Evolutionary conservation across 2,888 invertebrate genomes (phyloP), one percentile per base, ranked within the genome.

Genomic region (Brachylomia viminalis): DNA sequence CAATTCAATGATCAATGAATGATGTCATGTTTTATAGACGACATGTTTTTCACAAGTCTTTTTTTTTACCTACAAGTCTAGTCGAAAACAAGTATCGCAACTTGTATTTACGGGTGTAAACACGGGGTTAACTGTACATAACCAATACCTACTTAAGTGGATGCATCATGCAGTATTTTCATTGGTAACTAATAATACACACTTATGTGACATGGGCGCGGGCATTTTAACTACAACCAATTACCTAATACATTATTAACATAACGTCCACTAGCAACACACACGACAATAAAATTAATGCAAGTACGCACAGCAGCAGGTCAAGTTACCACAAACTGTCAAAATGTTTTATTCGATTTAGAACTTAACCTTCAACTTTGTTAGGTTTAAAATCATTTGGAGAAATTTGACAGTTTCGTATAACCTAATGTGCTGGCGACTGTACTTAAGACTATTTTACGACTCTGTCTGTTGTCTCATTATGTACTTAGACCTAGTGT

Each of bases 101-200:
- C 17, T 62, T 38, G n/a, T 42, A 42, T 27, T 64, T 10, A 6
- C 17, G 10, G 42, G 2, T n/a, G 33, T 38, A n/a, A 38, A 62
- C 17, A 17, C 10, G n/a, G 15, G 15, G 5, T 38, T 38, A 62
- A 62, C 15, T 15, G 30, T n/a, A 52, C n/a, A 5, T 42, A 52
- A 11, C 11, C 1, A 30, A 30, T 54, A 38, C n/a, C 15, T 17
- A 71, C 72, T 2, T 47, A 58, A 45, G 27, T 23, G 27, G 23
- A 42, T 38, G 30, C n/a, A n/a, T n/a, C n/a, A n/a, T n/a, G n/a
- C n/a, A 49, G 17, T 49, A 72, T 42, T n/a, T 20, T 42, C 42
- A 59, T 30, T 47, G 23, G 0, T 61, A 52, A n/a, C n/a, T n/a
- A n/a, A 74, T 73, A 15, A 61, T 52, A 75, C 45, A 74, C 72